Base-by-base conservation (phyloP, 1,140 invertebrate species). In the Antheraea pernyi region DNA sequence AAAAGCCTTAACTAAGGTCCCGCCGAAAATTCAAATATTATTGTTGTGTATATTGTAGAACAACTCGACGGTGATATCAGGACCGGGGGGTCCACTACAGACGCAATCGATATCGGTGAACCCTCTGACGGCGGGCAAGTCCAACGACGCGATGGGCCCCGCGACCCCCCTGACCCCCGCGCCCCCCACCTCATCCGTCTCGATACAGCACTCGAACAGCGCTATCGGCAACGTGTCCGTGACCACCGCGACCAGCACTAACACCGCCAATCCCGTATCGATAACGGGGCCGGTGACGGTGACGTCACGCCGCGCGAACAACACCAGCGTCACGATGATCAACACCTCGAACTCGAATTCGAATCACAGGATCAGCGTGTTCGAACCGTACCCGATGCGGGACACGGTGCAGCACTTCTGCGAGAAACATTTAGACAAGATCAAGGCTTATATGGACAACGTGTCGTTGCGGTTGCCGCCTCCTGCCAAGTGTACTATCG, bases 381-480 rank as follows among this genome's bases (percentile, higher is more conserved):
- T 97, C 89, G 96, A 97, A 85, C 97, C 97, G 10, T 97, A 96
- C 86, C 96, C 94, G 0, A 97, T 97, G 96, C 86, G 96, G 36
- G 98, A 98, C 88, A 97, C 97, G 2, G 96, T 98, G 18, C 97
- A 98, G 84, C 97, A 98, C 89, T 98, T 98, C 91, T 98, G 97
- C 93, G 97, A 98, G 86, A 98, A 98, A 91, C 97, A 98, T 91
- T 93, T 98, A 70, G 95, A 97, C 78, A 98, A 97, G 88, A 98
- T 98, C 60, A 97, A 97, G 86, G 93, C 94, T 8, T 98, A 98
- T 81, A 98, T 98, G 96, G 95, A 97, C 71, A 97, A 97, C 84
- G 95, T 98, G 0, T 97, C 95, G 48, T 93, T 96, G 30, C 94
- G 95, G 78, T 94, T 98, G 78, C 97, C 98, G n/a, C 95, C 98